These are phyloP conservation scores for Periophthalmus magnuspinnatus DNA, from an alignment of 2,797 vertebrate species.

Conservation along the genomic window DNA sequence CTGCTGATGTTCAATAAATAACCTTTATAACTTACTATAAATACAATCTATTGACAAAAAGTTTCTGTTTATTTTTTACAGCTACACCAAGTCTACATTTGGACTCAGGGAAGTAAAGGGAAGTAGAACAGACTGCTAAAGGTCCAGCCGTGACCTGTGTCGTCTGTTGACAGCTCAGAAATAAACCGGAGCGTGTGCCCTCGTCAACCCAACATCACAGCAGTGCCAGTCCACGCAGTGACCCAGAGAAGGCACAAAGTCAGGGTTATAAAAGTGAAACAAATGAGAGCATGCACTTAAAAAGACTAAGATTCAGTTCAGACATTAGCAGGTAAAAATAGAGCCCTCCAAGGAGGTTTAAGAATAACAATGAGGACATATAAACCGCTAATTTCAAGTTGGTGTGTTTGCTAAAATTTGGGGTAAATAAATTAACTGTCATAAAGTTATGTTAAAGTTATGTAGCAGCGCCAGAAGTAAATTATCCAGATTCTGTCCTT, in stretches of 20 bases:
- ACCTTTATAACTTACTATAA: too few relatives aligned
- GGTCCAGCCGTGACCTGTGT: slow-evolving; percentile 35
- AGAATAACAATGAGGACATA: neutral
- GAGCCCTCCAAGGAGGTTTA: neutral
- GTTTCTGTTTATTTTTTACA: too few relatives aligned
- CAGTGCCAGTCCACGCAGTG: slow-evolving; percentile 36
- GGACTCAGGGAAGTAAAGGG: slow-evolving; percentile 7
- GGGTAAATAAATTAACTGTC: neutral
- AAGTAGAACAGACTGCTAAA: slow-evolving; percentile 10
- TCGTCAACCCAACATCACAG: slow-evolving; percentile 38
- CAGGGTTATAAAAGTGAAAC: slow-evolving; percentile 40
- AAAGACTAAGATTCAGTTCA: slow-evolving; percentile 25
- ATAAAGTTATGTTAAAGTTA: neutral
- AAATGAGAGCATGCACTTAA: slow-evolving; percentile 57
- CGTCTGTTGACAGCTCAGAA: slow-evolving; percentile 46
- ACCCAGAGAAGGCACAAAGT: slow-evolving; percentile 38
- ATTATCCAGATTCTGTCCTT: too few relatives aligned
- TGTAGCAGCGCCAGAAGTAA: neutral
- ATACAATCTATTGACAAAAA: too few relatives aligned
- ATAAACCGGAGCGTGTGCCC: slow-evolving; percentile 41
- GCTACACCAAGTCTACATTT: too few relatives aligned
- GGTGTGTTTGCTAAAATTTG: neutral
- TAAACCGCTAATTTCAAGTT: neutral
- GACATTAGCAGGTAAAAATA: slow-evolving; percentile 7
- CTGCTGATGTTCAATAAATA: too few relatives aligned